Evolutionary conservation across 2,888 invertebrate species (phyloP), one percentile per base, ranked within the genome.

Genomic region (Zeuzera pyrina): DNA sequence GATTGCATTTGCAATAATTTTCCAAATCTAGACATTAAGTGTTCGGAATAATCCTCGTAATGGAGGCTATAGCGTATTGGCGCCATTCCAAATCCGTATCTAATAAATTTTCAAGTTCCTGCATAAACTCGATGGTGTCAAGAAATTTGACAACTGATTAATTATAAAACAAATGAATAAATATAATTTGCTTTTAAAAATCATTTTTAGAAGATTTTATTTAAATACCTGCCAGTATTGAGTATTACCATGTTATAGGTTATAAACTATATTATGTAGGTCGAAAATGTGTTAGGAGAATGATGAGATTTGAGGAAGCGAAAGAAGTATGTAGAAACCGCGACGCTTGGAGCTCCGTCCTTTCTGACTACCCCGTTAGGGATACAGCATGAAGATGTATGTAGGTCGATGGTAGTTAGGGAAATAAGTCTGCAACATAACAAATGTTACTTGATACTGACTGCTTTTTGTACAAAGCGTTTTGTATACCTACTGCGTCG

Each of bases 1-100:
- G 88, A 88, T 62, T 91, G 91, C 60, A 88, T 87, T 71, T 90
- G 90, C 57, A 91, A 81, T 24, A 91, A 74, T 54, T 88, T 88
- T 41, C 90, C 89, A 57, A 91, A 87, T 53, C 88, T 86, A 31
- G 88, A 87, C 60, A 89, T 85, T 45, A 90, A 76, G 58, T 89
- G 88, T 47, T 87, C 86, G 14, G 89, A 87, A 67, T 91, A 89
- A 58, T 88, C 88, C 63, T 89, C 88, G 85, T 89, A 89, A 57
- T 89, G 88, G 37, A 90, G 84, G 57, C 87, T 86, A 49, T 87
- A 88, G 25, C 85, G 74, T 54, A 85, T 84, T 31, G 83, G 84
- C 39, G 83, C 79, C 85, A 85, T 85, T 38, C 38, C 41, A 44
- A 24, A 19, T 11, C 25, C 5, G 3, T 8, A 25, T 12, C 4